Evolutionary conservation across 2,888 invertebrate species (phyloP), one percentile per base, ranked within the genome.

Genomic region (Dusona sp.): DNA sequence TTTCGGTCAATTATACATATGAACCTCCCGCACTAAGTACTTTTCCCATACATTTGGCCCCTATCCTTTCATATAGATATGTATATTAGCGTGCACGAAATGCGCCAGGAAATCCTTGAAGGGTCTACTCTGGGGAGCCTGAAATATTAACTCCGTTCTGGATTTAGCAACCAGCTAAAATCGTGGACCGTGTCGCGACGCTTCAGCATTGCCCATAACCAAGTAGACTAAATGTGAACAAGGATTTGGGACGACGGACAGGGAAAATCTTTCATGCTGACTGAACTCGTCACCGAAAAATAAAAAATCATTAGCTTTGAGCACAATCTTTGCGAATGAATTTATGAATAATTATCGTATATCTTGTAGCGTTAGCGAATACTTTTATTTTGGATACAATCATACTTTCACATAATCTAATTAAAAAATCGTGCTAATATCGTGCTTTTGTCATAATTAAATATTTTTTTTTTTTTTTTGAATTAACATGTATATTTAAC

Each of bases 61-160:
- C 42, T 79, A 29, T 54, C 45, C 54, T 16, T 7, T 64, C n/a
- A 73, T 77, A 51, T 51, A 67, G 61, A 7, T 81, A 36, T 86
- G 80, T 77, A 74, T 75, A 65, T 82, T 80, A 73, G 79, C 74
- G 87, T 79, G 84, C 54, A 81, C 86, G 78, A 84, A 85, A 48
- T 48, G 29, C 19, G 45, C 70, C 25, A 83, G 88, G 84, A 83
- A 84, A 87, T 83, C 83, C 86, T 86, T 74, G 77, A 80, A 80
- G 61, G 61, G 77, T 72, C 86, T 16, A 22, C 73, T 67, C 79
- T 57, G 79, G 74, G 57, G 77, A 72, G 79, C 67, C 86, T 86
- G 86, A 86, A 85, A 88, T 88, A 88, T 88, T 88, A 88, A 85
- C 81, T 85, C 80, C 78, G 73, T 82, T 83, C 83, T 78, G 79